Evolutionary conservation across 2,888 invertebrate genomes (phyloP), one percentile per base, ranked within the genome.

Genomic region (Zele albiditarsus): DNA sequence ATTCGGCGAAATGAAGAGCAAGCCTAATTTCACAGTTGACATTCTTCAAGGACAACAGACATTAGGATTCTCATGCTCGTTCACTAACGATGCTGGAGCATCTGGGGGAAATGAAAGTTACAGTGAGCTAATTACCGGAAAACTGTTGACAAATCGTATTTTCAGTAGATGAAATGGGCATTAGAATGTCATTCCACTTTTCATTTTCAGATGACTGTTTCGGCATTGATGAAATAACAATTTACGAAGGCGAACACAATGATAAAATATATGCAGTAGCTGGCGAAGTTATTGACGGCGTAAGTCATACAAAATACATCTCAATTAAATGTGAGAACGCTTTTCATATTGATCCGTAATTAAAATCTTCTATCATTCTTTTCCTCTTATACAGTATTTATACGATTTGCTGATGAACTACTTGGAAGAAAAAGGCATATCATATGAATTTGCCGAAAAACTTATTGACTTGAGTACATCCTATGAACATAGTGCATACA

Each of bases 351-450:
- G 66, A 63, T 62, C 46, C 66, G 0, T 20, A 53, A 49, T n/a
- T 27, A 2, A 16, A 8, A 38, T 42, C 16, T 57, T 46, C 33
- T 60, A 2, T 23, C 5, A 8, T 58, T 57, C 20, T 86, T 87
- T 88, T 89, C 90, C 89, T 88, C 83, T 78, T 85, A 92, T 92
- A 20, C 91, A 97, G 96, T 97, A 97, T 86, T 91, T 98, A 71
- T 98, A 98, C 87, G 98, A 98, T 89, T 91, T 98, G 66, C 91
- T 99, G 80, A 95, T 99, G 94, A 98, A 98, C 87, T 92, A 97
- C 81, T 91, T 99, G 75, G 98, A 98, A 89, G 99, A 99, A 88
- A 96, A 99, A 83, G 99, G 99, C 46, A 91, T 99, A 77, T 95
- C 95, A 85, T 97, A 97, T 85, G 96, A 97, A 79, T 98, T 99